Base-by-base conservation (phyloP, 2,888 invertebrate genomes). In the Bombylius discolor region DNA sequence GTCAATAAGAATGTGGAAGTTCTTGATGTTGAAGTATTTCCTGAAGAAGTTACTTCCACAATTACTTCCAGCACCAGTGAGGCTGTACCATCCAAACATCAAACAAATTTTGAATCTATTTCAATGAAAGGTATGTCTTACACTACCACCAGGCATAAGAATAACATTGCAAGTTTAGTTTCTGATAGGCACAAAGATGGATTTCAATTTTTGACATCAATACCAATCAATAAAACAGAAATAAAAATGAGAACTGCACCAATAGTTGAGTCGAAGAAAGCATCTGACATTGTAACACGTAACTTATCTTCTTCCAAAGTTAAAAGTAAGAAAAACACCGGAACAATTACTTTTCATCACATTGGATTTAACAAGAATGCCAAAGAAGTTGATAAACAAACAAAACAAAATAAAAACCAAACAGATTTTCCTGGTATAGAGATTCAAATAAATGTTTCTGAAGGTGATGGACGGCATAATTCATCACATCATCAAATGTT, bases 371-470 rank as follows among this genome's bases (percentile, higher is more conserved):
- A 23, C 23, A 23, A 23, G 23, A 23, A 23, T 23, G 23, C 23
- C 23, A 44, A 45, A 12, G 47, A 45, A 33, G 50, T 47, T 39
- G 44, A 13, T 13, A 48, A 11, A 23, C 39, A 47, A 23, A 11
- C 23, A 8, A 47, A 50, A 7, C 12, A 23, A 23, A 51, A 45
- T 23, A 8, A 32, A 8, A 44, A 51, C 12, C 32, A 68, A 8
- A 71, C 72, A 0, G 68, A 72, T 32, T 70, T 72, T 23, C 70
- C 72, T 5, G 70, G 71, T 32, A 72, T 72, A 42, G 72, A 72
- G 60, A 72, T 72, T 36, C 73, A 72, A 57, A 72, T 72, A 0
- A 72, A 72, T 61, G 72, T 72, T 0, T 72, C 72, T 0, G 72
- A 72, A 51, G 70, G 69, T 1, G n/a, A 14, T 36, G 39, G 34